Conservation (phyloP, 2,888 invertebrate genomes). For the Drosophila villosipedis region DNA sequence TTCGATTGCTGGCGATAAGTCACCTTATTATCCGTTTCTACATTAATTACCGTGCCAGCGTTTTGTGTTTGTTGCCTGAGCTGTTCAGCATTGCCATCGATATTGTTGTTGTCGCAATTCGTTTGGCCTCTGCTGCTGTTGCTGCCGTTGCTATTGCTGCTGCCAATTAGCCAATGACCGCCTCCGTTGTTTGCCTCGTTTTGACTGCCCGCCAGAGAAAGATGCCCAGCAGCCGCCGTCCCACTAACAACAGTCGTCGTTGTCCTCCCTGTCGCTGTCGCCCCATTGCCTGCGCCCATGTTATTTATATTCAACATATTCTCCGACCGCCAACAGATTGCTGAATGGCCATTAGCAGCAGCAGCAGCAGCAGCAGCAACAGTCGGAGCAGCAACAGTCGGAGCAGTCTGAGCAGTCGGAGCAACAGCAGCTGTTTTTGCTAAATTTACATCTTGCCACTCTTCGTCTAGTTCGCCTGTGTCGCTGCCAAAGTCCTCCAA, state of each 20-base stretch:
- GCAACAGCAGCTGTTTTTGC: conserved; percentile 75
- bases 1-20: conserved; percentile 61
- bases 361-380: not conserved
- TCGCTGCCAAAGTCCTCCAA: conserved; percentile 74
- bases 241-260: conserved; percentile 46
- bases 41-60: conserved; percentile 60
- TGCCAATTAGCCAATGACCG: conserved; percentile 69
- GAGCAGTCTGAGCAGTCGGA: not conserved
- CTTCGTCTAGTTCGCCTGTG: conserved; percentile 47
- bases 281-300: conserved; percentile 68
- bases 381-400: not conserved
- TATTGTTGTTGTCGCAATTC: conserved; percentile 36
- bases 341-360: conserved; percentile 63
- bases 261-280: conserved; percentile 53
- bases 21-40: conserved; percentile 41
- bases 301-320: conserved; percentile 72
- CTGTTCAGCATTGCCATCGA: conserved; percentile 51
- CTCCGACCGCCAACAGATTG: conserved; percentile 63
- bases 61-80: conserved; percentile 11
- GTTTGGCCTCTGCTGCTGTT: conserved; percentile 30
- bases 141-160: conserved; percentile 46
- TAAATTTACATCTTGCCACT: conserved; percentile 71
- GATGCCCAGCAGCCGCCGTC: conserved; percentile 46
- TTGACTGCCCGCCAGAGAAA: conserved; percentile 66
- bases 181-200: conserved; percentile 69